A percentile compares a stretch with the other conserved stretches of the same genome.
Evolutionary conservation across 2,113 vertebrate genomes (phyloP).

Genomic region (Beaufortia kweichowensis): DNA sequence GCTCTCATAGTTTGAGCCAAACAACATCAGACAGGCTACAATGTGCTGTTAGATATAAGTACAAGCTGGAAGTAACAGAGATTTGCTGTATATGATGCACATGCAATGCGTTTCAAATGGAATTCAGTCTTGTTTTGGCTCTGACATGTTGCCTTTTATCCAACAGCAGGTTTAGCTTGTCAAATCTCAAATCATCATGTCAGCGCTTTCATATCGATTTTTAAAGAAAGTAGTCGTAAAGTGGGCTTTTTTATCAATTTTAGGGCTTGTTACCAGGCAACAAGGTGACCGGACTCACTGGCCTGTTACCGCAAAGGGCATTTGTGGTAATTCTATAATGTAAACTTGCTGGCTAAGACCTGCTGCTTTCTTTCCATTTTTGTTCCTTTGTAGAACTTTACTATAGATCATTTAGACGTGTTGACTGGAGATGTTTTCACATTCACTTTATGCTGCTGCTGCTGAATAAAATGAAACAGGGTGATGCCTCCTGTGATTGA

Average conservation of each 20-base stretch:
- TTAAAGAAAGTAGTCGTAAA: slow-evolving; percentile 75
- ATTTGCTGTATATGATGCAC: slow-evolving; percentile 3
- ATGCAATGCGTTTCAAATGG: slow-evolving; percentile 68
- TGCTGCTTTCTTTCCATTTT: not conserved
- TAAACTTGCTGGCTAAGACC: slow-evolving; percentile 50
- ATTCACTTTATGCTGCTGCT: not conserved
- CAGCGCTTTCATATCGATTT: slow-evolving; percentile 85
- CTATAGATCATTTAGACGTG: not conserved
- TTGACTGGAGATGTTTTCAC: not conserved
- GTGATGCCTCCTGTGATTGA: not conserved
- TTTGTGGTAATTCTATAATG: slow-evolving; percentile 63
- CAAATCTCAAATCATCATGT: slow-evolving; percentile 83
- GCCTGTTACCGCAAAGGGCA: slow-evolving; percentile 67
- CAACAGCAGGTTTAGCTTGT: slow-evolving; percentile 74
- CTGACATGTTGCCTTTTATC: slow-evolving; percentile 56
- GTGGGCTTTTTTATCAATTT: slow-evolving; percentile 83
- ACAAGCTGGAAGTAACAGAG: not conserved
- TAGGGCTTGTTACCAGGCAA: slow-evolving; percentile 80
- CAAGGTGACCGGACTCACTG: slow-evolving; percentile 71
- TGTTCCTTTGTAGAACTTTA: not conserved
- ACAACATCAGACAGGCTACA: slow-evolving; percentile 1
- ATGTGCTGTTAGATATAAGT: not conserved
- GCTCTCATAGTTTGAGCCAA: slow-evolving; percentile 1
- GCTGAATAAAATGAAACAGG: not conserved
- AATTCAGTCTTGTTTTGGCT: slow-evolving; percentile 60